Conservation (phyloP, 2,888 invertebrate species). For the Poecilus cupreus region DNA sequence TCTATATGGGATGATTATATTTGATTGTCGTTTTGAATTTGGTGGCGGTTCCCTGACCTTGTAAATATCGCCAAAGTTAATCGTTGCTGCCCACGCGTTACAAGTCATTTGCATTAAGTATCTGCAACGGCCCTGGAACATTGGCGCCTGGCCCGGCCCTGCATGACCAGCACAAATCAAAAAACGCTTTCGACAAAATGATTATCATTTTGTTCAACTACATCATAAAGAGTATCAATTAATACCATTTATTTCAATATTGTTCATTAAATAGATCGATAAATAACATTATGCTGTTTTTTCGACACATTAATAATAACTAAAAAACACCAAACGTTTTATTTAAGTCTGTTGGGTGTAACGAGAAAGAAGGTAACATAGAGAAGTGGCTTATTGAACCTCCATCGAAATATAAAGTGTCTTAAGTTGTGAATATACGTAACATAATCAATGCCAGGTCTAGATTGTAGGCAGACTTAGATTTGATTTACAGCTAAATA, state of each 20-base stretch:
- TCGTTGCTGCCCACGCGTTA: constrained; percentile 45
- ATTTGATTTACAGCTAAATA: not conserved
- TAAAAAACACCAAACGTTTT: too few species aligned
- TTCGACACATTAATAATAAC: too few species aligned
- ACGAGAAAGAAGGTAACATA: not conserved
- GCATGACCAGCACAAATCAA: constrained; percentile 7
- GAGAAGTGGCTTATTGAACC: not conserved
- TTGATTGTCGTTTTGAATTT: constrained; percentile 18
- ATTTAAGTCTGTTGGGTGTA: too few species aligned
- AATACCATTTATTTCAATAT: not conserved
- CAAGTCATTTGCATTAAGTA: constrained; percentile 43
- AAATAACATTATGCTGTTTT: too few species aligned
- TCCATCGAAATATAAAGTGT: not conserved
- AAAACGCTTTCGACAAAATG: not conserved
- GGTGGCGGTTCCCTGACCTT: constrained; percentile 16
- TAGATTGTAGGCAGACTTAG: not conserved
- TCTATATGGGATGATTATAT: constrained; percentile 37
- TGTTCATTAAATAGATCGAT: too few species aligned
- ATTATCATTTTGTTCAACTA: not conserved
- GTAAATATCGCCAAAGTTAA: constrained; percentile 33
- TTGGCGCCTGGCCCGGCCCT: constrained; percentile 43
- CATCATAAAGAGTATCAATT: constrained; percentile 12
- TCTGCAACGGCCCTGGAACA: constrained; percentile 14
- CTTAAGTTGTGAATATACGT: not conserved
- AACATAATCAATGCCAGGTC: not conserved